Evolutionary conservation across 2,797 vertebrate species (phyloP).

Genomic region (Rhabdophis nuchalis): DNA sequence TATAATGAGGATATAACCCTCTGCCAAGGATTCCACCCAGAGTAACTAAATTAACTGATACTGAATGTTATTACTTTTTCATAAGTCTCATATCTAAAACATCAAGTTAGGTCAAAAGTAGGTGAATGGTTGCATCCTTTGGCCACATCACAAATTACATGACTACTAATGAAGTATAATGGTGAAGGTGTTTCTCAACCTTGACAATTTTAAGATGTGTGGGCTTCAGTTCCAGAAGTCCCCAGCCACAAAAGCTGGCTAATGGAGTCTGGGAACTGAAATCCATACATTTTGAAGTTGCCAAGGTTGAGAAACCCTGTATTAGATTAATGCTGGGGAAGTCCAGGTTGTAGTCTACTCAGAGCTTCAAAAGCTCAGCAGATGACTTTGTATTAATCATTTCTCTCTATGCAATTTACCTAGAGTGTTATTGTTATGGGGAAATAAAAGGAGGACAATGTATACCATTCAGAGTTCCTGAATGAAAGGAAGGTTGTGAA

Average conservation of each 20-base stretch:
- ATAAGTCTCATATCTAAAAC: neutral
- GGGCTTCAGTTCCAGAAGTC: neutral
- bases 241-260: neutral
- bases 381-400: neutral
- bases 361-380: neutral
- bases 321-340: neutral
- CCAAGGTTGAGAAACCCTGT: neutral
- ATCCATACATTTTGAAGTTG: neutral
- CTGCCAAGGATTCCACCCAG: neutral
- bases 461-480: neutral
- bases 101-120: neutral
- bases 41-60: neutral
- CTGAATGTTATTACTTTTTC: neutral
- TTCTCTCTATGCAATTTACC: neutral
- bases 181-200: neutral
- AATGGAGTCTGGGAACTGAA: neutral
- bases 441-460: neutral
- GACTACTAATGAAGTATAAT: neutral
- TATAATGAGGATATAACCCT: neutral
- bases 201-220: too few relatives aligned
- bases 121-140: neutral
- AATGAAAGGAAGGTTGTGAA: neutral
- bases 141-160: neutral
- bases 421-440: neutral
- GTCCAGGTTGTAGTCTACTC: neutral